These are phyloP conservation scores for Tauraco hartlaubi DNA, from an alignment of 2,797 vertebrate genomes.

Conservation along the genomic window DNA sequence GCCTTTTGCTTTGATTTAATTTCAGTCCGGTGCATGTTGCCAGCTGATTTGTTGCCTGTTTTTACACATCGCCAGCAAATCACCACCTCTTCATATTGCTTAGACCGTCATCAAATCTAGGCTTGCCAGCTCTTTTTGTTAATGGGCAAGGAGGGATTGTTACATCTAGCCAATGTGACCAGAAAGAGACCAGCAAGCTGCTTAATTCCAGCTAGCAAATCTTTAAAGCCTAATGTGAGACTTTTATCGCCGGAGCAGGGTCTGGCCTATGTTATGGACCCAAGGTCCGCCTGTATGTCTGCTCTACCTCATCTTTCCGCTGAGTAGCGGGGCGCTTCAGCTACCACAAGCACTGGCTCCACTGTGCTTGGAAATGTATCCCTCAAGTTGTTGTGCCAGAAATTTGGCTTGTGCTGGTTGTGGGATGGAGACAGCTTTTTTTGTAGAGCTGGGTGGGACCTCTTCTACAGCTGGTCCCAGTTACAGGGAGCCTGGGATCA, in stretches of 20 bases:
- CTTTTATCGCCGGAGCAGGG: neutral
- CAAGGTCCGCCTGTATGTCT: neutral
- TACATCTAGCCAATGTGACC: slow-evolving; percentile 12
- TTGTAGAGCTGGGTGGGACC: neutral
- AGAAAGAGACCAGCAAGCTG: slow-evolving; percentile 1
- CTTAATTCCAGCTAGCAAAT: slow-evolving; percentile 45
- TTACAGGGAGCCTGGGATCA: neutral
- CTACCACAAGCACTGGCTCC: neutral
- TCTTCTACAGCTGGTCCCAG: neutral
- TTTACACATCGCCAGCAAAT: slow-evolving; percentile 43
- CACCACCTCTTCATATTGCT: slow-evolving; percentile 66
- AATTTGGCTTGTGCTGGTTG: neutral
- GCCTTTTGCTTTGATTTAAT: slow-evolving; percentile 24
- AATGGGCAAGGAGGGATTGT: slow-evolving; percentile 54
- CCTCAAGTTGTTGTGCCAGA: neutral
- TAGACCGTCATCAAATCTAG: slow-evolving; percentile 55
- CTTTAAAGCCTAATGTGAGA: slow-evolving; percentile 13
- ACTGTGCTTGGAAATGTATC: neutral
- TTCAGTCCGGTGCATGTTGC: neutral
- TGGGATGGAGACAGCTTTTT: neutral
- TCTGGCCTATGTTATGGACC: neutral
- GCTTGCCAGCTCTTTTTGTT: slow-evolving; percentile 54
- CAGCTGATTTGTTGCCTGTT: slow-evolving; percentile 26
- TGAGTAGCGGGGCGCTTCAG: neutral
- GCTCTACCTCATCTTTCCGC: neutral